phyloP scores from a whole-genome alignment of 2,888 invertebrate genomes.

The Agriotes lineatus region DNA sequence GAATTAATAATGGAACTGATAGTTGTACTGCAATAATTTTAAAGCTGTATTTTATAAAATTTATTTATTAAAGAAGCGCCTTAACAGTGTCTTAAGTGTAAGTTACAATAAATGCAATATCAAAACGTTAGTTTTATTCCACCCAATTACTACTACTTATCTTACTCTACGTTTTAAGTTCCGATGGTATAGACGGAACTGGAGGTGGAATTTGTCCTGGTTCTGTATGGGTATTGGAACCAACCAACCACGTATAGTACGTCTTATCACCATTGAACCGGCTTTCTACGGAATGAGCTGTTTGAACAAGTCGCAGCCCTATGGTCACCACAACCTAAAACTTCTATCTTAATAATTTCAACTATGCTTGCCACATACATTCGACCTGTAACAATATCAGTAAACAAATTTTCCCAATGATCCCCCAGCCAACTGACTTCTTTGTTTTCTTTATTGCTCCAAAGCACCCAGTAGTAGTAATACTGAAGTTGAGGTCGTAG shows the following conservation, averaged over 20 bases:
- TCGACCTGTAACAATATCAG: slow-evolving; percentile 56
- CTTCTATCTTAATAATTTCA: neutral
- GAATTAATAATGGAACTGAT: too few species aligned
- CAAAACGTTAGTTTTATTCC: too few species aligned
- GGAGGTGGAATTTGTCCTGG: slow-evolving; percentile 47
- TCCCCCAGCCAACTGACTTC: slow-evolving; percentile 57
- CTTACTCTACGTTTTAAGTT: slow-evolving; percentile 20
- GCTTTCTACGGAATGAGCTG: slow-evolving; percentile 57
- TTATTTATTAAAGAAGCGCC: too few species aligned
- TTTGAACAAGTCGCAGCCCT: slow-evolving; percentile 60
- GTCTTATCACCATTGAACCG: slow-evolving; percentile 54
- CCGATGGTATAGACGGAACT: slow-evolving; percentile 47
- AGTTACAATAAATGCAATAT: too few species aligned
- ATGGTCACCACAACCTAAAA: slow-evolving; percentile 39
- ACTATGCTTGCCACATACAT: too few species aligned
- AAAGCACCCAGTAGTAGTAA: slow-evolving; percentile 62
- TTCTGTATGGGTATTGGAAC: slow-evolving; percentile 54
- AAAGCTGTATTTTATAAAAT: too few species aligned
- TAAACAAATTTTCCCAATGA: slow-evolving; percentile 58
- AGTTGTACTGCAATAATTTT: too few species aligned
- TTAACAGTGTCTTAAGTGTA: too few species aligned
- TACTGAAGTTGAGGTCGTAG: slow-evolving; percentile 64
- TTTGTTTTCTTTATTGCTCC: slow-evolving; percentile 56
- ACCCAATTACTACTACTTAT: too few species aligned
- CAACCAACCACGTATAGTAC: slow-evolving; percentile 62